These are phyloP conservation scores for Xylota sylvarum DNA, from an alignment of 2,888 invertebrate species.

Conservation along the genomic window DNA sequence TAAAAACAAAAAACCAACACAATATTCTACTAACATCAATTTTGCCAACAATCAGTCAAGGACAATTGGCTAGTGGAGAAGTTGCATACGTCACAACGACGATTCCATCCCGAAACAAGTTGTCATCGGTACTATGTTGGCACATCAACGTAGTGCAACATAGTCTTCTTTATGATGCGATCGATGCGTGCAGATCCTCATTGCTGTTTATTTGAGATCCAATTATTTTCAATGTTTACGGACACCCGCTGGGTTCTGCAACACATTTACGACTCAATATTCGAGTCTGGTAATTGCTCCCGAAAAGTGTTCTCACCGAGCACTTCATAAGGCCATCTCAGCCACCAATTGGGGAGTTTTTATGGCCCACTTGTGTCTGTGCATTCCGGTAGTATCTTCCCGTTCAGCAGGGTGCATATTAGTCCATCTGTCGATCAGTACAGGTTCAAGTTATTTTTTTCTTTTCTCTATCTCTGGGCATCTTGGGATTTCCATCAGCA, in stretches of 20 bases:
- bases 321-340: conserved; percentile 53
- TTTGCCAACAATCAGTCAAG: conserved; percentile 26
- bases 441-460: not conserved
- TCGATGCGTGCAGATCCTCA: conserved; percentile 21
- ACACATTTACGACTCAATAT: conserved; percentile 78
- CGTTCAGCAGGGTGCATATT: conserved; percentile 49
- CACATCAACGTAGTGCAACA: conserved; percentile 31
- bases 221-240: conserved; percentile 78
- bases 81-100: conserved; percentile 20
- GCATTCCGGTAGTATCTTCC: conserved; percentile 7
- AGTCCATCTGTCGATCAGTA: conserved; percentile 46
- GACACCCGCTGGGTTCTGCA: conserved; percentile 77
- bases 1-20: conserved; percentile 7
- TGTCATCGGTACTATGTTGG: conserved; percentile 29
- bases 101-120: conserved; percentile 9
- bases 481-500: conserved; percentile 56
- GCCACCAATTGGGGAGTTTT: conserved; percentile 44
- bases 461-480: not conserved
- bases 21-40: too few species aligned
- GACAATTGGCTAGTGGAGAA: conserved; percentile 37
- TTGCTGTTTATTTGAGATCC: conserved; percentile 78
- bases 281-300: conserved; percentile 55
- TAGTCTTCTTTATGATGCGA: not conserved
- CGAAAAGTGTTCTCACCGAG: conserved; percentile 47
- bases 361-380: conserved; percentile 61